Base-by-base conservation (phyloP, 2,113 vertebrate species). In the Stictonetta naevosa region DNA sequence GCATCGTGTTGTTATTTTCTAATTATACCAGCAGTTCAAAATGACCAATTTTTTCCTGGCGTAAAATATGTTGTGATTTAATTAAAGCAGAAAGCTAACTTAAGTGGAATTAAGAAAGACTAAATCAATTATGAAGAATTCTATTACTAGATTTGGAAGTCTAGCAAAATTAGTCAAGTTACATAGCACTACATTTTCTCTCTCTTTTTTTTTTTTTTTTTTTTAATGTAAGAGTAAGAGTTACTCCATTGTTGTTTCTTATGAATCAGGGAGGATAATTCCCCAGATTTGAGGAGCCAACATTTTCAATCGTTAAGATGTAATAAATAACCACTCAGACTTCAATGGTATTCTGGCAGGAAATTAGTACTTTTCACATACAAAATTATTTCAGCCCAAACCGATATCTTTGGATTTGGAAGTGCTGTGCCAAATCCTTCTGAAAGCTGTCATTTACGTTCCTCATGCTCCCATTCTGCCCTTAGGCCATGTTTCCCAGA, bases 51-150 rank as follows among this genome's bases (percentile, higher is more conserved):
- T 87, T 95, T 80, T 96, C 33, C 38, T 88, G 80, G 66, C 53
- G 86, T 88, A 92, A 94, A 90, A 69, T 79, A 86, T 19, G 53
- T 86, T 84, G 73, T 2, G 40, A 91, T 93, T 96, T 95, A 96
- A 97, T 96, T 95, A 97, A 96, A 93, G 66, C 68, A 86, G 69
- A 91, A 91, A 93, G 80, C 58, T 89, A 92, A 90, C 92, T 96
- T 86, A 84, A 76, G 80, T 94, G 80, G 64, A 93, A 86, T 86
- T 90, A 60, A 78, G 83, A 80, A 91, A 88, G 86, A 73, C 69
- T 79, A 91, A 93, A 86, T 94, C 91, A 95, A 88, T 96, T 96
- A 94, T 5, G 6, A 84, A 66, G 83, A 93, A 92, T 48, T 36
- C 83, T 92, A 78, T 84, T 88, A 93, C 81, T 93, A 86, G 86